These are phyloP conservation scores for Xenus cinereus DNA, from an alignment of 2,113 vertebrate species.

Conservation along the genomic window DNA sequence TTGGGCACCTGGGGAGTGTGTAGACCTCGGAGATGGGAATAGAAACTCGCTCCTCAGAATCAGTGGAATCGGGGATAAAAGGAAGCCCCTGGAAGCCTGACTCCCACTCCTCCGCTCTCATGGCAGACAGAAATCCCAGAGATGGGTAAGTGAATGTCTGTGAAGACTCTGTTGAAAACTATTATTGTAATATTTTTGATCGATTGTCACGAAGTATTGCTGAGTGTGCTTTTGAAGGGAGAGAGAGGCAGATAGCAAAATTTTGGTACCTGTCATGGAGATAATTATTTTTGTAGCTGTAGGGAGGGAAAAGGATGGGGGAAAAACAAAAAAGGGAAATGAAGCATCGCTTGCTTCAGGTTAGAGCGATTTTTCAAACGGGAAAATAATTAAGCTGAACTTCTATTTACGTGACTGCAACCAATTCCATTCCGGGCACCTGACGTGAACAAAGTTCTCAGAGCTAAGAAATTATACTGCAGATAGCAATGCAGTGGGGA, in stretches of 20 bases:
- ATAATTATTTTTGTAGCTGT: constrained; percentile 29
- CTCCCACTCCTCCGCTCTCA: not conserved
- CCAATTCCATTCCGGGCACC: rapidly evolving
- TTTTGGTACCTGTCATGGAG: not conserved
- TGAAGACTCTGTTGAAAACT: not conserved
- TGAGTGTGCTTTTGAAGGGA: constrained; percentile 5
- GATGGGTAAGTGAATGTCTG: not conserved
- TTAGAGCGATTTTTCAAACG: not conserved
- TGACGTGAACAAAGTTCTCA: not conserved
- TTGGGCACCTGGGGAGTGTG: not conserved
- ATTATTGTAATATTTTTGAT: constrained; percentile 2
- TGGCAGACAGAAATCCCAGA: not conserved
- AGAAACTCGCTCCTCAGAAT: not conserved
- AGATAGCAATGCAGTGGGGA: not conserved
- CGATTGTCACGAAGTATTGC: not conserved
- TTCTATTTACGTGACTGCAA: not conserved
- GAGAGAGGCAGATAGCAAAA: not conserved
- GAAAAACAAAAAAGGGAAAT: not conserved
- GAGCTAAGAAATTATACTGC: not conserved
- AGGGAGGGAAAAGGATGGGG: not conserved
- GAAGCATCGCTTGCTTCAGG: not conserved
- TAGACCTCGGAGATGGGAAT: not conserved
- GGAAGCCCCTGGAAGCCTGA: not conserved
- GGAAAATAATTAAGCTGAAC: constrained; percentile 29
- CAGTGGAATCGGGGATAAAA: not conserved